These are phyloP conservation scores for Pantherophis vulpinus DNA, from an alignment of 2,797 vertebrate genomes.

Conservation along the genomic window DNA sequence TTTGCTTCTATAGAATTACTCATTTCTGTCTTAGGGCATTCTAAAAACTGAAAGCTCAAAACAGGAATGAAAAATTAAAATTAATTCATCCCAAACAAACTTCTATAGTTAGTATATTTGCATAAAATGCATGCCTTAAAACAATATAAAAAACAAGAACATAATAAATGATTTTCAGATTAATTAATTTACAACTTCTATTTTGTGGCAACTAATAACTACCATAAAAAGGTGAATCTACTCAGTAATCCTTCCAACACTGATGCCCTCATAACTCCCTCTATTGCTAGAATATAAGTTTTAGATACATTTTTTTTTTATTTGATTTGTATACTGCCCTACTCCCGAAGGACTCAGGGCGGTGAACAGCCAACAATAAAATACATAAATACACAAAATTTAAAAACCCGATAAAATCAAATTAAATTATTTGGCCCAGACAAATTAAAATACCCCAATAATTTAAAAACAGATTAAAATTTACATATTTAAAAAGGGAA, in stretches of 20 bases:
- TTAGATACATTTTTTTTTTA: conserved; percentile 32
- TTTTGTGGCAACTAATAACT: neutral
- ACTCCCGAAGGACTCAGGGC: too few relatives aligned
- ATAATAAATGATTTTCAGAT: neutral
- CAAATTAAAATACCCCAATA: too few relatives aligned
- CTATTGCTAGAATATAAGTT: conserved; percentile 3
- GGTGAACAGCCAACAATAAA: too few relatives aligned
- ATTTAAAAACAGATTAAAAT: too few relatives aligned
- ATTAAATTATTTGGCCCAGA: too few relatives aligned
- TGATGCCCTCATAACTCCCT: neutral
- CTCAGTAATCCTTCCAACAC: neutral
- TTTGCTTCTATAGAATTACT: neutral
- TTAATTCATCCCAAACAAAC: neutral
- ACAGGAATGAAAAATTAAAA: neutral
- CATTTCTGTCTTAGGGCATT: neutral
- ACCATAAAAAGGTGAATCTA: neutral
- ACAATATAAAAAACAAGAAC: neutral
- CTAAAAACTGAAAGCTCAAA: neutral
- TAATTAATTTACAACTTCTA: neutral
- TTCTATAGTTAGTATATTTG: neutral
- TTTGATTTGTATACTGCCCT: too few relatives aligned
- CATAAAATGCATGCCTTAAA: neutral
- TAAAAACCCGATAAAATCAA: too few relatives aligned
- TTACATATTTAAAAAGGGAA: too few relatives aligned
- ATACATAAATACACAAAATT: too few relatives aligned